Evolutionary conservation across 2,888 invertebrate species (phyloP), one percentile per base, ranked within the genome.

Genomic region (Amphipoea oculea): DNA sequence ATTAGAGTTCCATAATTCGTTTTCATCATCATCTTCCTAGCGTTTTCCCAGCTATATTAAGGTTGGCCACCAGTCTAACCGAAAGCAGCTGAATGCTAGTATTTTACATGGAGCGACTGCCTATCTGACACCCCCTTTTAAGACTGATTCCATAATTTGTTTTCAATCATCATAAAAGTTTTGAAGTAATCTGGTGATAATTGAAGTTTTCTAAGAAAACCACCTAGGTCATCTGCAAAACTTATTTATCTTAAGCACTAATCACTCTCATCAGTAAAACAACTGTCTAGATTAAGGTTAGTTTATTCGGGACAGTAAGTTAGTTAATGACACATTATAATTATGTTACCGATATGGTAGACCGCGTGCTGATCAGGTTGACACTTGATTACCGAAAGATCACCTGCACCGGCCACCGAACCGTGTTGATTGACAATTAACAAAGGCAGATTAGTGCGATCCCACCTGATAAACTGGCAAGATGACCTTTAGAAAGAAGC

Each of bases 381-480:
- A 62, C 40, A 29, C 20, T 20, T 65, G 76, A 81, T 69, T 68
- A 68, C 48, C 14, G n/a, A 57, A 40, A 81, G 76, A 63, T 82
- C 48, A 69, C 48, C 48, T 82, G 23, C 48, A 63, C 20, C 40
- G 29, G 29, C 29, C 82, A 14, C 60, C 17, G 73, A 73, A 66
- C 62, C 68, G 82, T 14, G 62, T 57, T 81, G 80, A 82, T 76
- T 82, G 63, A 54, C 54, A 57, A 76, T 82, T 57, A 82, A 65
- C 57, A 36, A 68, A n/a, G 48, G 29, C 7, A n/a, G 42, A 65
- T 69, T 75, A 69, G 9, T 57, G 14, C 29, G 36, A 23, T 42
- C 57, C 57, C 4, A 29, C 23, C 14, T 17, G 57, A n/a, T 72
- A 40, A 54, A 20, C n/a, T 14, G 29, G 6, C 0, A 5, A 7